phyloP scores from a whole-genome alignment of 2,888 invertebrate genomes.

The Meiosimyza decipiens region DNA sequence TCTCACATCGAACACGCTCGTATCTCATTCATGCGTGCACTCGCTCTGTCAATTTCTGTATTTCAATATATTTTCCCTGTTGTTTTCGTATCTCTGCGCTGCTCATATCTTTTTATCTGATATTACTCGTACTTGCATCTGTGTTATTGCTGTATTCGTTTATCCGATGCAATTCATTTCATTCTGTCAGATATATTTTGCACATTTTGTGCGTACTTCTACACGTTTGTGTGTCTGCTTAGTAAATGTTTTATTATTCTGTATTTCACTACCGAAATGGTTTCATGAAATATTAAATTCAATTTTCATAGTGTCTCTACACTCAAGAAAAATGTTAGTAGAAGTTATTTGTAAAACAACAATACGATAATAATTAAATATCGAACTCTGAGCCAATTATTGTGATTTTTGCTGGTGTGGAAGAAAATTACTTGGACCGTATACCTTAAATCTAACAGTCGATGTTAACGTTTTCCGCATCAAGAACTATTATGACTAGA shows the following conservation, averaged over 20 bases:
- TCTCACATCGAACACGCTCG: slow-evolving; percentile 13
- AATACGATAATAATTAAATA: too few species aligned
- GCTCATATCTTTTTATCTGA: slow-evolving; percentile 36
- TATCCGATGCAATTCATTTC: slow-evolving; percentile 23
- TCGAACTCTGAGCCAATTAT: too few species aligned
- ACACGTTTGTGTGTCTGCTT: slow-evolving; percentile 23
- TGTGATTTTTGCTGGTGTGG: too few species aligned
- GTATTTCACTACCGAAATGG: slow-evolving; percentile 15
- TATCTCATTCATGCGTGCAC: slow-evolving; percentile 14
- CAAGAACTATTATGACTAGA: too few species aligned
- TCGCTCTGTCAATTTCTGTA: slow-evolving; percentile 47
- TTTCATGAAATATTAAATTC: slow-evolving; percentile 26
- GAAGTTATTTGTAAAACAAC: too few species aligned
- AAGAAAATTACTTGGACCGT: too few species aligned
- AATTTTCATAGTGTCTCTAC: slow-evolving; percentile 7
- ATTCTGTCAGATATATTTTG: slow-evolving; percentile 13
- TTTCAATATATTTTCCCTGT: slow-evolving; percentile 55
- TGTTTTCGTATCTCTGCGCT: slow-evolving; percentile 45
- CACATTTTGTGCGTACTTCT: slow-evolving; percentile 16
- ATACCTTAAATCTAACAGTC: too few species aligned
- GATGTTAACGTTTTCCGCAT: too few species aligned
- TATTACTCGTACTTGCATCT: slow-evolving; percentile 7
- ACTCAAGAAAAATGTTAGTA: background rate
- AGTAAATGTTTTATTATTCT: slow-evolving; percentile 22
- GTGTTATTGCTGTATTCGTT: slow-evolving; percentile 4